Evolutionary conservation across 2,888 invertebrate species (phyloP).

Genomic region (Lithophane semibrunnea): DNA sequence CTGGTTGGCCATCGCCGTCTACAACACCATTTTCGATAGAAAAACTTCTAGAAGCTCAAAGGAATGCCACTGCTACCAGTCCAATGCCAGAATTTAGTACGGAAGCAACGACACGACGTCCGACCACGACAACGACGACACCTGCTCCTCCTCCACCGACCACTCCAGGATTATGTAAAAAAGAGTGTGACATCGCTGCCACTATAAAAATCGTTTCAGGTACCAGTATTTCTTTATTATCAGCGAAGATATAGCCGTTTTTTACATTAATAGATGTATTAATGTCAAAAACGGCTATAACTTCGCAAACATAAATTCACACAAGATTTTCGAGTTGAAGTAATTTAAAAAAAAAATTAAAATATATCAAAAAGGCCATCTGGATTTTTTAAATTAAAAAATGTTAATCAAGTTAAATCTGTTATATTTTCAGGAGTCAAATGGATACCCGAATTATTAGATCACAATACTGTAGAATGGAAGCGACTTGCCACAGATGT

Average conservation of each 20-base stretch:
- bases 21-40: constrained; percentile 96
- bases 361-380: background rate
- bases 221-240: constrained; percentile 50
- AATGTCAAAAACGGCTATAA: background rate
- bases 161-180: constrained; percentile 94
- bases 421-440: constrained; percentile 89
- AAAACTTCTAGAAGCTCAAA: constrained; percentile 92
- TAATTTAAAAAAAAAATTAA: background rate
- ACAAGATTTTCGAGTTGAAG: background rate
- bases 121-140: constrained; percentile 92
- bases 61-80: constrained; percentile 91
- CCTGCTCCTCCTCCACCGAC: constrained; percentile 93
- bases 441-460: constrained; percentile 96
- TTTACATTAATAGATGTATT: too few relatives aligned
- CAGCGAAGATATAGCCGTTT: too few relatives aligned
- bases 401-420: background rate
- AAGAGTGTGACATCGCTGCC: constrained; percentile 96
- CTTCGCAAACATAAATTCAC: background rate
- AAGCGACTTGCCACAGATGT: constrained; percentile 95
- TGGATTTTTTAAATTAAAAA: background rate
- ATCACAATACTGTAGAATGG: constrained; percentile 97
- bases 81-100: constrained; percentile 84
- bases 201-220: constrained; percentile 96
- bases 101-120: constrained; percentile 88
- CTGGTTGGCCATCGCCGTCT: constrained; percentile 97